Evolutionary conservation across 1,140 invertebrate species (phyloP).

Genomic region (Drosophila repletoides): DNA sequence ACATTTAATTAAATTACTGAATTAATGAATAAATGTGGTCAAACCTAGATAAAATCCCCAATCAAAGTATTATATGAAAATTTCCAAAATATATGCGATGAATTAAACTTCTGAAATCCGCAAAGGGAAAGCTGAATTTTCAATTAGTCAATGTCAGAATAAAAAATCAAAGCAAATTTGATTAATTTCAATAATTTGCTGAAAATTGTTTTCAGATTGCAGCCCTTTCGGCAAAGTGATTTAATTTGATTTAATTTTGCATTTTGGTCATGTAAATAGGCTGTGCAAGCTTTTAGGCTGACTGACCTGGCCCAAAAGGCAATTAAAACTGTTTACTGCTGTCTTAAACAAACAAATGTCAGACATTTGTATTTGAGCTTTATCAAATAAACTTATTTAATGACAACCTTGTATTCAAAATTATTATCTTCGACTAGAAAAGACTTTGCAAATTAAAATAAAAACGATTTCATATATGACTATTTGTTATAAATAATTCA

Average conservation of each 20-base stretch:
- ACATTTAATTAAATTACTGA: not conserved
- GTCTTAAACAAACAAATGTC: constrained; percentile 11
- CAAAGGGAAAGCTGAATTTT: not conserved
- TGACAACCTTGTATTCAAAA: constrained; percentile 25
- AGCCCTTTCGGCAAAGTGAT: not conserved
- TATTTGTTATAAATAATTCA: too few relatives aligned
- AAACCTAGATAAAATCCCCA: not conserved
- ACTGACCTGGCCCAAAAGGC: constrained; percentile 41
- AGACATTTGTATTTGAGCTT: constrained; percentile 48
- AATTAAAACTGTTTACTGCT: constrained; percentile 18
- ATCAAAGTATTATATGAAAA: constrained; percentile 1
- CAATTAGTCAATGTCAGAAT: constrained; percentile 20
- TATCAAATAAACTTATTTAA: constrained; percentile 55
- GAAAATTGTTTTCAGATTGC: not conserved
- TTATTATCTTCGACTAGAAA: not conserved
- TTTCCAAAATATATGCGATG: too few relatives aligned
- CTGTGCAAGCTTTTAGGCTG: not conserved
- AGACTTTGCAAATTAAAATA: too few relatives aligned
- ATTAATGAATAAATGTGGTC: too few relatives aligned
- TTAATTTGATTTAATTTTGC: constrained; percentile 40
- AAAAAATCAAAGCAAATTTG: constrained; percentile 5
- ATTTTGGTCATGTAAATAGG: constrained; percentile 32
- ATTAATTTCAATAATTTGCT: not conserved
- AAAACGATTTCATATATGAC: too few relatives aligned
- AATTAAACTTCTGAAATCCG: not conserved